These are phyloP conservation scores for Papilio polyxenes DNA, from an alignment of 1,140 invertebrate species.

Conservation along the genomic window DNA sequence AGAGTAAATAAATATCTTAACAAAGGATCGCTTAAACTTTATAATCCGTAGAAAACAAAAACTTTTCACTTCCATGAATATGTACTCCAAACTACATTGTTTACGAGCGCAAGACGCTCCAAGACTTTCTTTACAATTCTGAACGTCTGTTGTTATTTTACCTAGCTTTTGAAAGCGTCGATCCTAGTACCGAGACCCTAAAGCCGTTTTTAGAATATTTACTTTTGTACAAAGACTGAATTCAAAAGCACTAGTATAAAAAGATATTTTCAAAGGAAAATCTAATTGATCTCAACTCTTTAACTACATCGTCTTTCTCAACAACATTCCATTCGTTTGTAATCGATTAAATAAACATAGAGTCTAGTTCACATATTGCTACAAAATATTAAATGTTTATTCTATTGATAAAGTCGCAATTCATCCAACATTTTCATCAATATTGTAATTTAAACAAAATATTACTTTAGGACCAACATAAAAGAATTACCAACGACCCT, in stretches of 20 bases:
- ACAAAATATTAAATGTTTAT: too few relatives aligned
- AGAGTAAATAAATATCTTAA: background rate
- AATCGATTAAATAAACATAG: too few relatives aligned
- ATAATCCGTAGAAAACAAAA: background rate
- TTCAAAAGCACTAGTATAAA: background rate
- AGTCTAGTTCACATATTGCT: too few relatives aligned
- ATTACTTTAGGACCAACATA: too few relatives aligned
- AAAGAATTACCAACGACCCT: too few relatives aligned
- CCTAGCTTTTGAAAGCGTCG: conserved; percentile 12
- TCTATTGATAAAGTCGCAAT: too few relatives aligned
- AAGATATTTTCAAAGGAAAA: background rate
- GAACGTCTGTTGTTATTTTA: conserved; percentile 10
- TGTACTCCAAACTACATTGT: conserved; percentile 3
- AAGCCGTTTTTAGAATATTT: background rate
- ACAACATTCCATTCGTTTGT: too few relatives aligned
- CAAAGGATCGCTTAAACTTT: background rate
- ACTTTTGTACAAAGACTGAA: background rate
- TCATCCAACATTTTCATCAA: too few relatives aligned
- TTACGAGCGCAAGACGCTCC: background rate
- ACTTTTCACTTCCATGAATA: background rate
- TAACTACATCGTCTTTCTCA: background rate
- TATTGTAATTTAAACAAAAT: too few relatives aligned
- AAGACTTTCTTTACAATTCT: conserved; percentile 20
- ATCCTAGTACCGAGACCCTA: background rate
- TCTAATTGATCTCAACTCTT: background rate